phyloP scores from a whole-genome alignment of 2,113 vertebrate species.

The Peucedramus taeniatus region DNA sequence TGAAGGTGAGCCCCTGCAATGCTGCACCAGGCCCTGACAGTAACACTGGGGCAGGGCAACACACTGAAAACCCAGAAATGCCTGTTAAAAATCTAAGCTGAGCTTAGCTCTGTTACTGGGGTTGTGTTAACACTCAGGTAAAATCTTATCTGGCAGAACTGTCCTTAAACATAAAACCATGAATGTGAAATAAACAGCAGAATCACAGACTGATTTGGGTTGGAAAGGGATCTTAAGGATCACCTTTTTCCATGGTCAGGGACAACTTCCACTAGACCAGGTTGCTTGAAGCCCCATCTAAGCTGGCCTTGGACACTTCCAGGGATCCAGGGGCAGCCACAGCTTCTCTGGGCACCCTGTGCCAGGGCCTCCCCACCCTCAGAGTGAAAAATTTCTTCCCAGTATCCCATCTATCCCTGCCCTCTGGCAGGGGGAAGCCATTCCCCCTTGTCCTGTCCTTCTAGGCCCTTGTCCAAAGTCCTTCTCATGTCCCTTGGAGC shows the following conservation, averaged over 20 bases:
- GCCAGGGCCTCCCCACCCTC: not conserved
- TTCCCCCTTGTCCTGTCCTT: not conserved
- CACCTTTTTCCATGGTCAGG: not conserved
- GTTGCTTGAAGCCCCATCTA: not conserved
- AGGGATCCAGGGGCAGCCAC: not conserved
- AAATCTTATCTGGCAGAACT: not conserved
- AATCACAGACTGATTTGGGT: not conserved
- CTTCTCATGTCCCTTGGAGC: not conserved
- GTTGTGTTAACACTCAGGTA: not conserved
- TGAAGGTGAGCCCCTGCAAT: not conserved
- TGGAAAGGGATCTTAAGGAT: not conserved
- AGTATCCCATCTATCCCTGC: not conserved
- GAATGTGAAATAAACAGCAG: not conserved
- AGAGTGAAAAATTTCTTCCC: not conserved
- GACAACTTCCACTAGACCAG: accelerated
- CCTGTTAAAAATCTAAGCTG: not conserved
- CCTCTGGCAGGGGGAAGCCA: not conserved
- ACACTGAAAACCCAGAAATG: not conserved
- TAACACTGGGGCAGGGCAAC: not conserved
- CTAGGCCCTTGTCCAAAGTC: not conserved
- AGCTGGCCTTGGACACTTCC: not conserved
- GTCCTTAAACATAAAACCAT: not conserved
- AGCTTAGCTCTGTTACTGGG: not conserved
- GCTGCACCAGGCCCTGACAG: not conserved
- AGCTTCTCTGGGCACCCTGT: not conserved